phyloP scores from a whole-genome alignment of 2,888 invertebrate genomes.

The Eucriotettix oculatus region DNA sequence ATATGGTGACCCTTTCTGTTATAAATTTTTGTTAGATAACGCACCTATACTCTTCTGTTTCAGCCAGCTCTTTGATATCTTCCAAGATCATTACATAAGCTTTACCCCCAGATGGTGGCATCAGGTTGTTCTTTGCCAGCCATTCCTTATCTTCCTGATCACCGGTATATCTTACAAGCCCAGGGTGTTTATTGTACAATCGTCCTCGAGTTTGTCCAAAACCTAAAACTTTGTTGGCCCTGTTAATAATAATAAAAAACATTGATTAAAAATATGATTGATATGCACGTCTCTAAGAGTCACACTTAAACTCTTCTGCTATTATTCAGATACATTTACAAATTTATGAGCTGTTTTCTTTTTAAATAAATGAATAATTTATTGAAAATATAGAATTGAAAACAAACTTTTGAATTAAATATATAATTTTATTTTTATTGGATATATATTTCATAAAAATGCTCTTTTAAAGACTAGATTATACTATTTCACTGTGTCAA shows the following conservation, averaged over 20 bases:
- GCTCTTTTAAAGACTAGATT: too few relatives aligned
- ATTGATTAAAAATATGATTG: background rate
- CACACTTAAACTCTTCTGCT: too few relatives aligned
- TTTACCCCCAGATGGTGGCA: conserved; percentile 62
- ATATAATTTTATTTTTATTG: too few relatives aligned
- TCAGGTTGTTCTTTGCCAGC: conserved; percentile 57
- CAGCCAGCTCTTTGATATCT: conserved; percentile 57
- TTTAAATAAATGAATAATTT: background rate
- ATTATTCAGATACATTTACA: background rate
- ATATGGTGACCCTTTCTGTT: background rate
- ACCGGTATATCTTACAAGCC: conserved; percentile 57
- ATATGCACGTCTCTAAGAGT: background rate
- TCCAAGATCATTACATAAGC: conserved; percentile 63
- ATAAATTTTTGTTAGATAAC: background rate
- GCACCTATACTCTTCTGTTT: conserved; percentile 48
- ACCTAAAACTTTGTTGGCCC: conserved; percentile 52
- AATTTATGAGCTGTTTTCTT: background rate
- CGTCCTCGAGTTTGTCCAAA: conserved; percentile 59
- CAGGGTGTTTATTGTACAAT: conserved; percentile 59
- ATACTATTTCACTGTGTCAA: too few relatives aligned
- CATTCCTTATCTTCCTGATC: conserved; percentile 69
- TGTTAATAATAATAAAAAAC: conserved; percentile 2
- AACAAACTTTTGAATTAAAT: too few relatives aligned
- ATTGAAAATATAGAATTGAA: background rate
- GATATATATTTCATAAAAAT: too few relatives aligned